Base-by-base conservation (phyloP, 1,140 invertebrate species). In the Euschistus heros region DNA sequence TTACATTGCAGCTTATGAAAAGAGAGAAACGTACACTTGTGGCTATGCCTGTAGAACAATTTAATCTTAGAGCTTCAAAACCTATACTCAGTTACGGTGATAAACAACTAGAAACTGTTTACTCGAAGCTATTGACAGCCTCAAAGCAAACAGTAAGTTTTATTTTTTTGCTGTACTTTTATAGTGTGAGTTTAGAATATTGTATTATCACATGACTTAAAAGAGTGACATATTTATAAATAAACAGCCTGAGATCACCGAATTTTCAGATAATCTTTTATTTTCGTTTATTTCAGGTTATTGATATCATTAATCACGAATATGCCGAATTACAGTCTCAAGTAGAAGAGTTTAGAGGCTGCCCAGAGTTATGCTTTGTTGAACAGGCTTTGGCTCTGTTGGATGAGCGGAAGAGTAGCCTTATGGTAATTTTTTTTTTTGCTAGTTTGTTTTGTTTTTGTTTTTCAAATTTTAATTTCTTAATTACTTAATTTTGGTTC, bases 1-100 rank as follows among this genome's bases (percentile, higher is more conserved):
- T 97, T 22, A 87, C 82, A 33, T 83, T 98, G 77, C 84, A 85
- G 69, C 77, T 97, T 67, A 97, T 98, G 86, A 87, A 87, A 70
- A 84, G 92, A 24, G 81, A 86, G 68, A 86, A 87, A 69, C 88
- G 86, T 18, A 89, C 86, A 4, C 81, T 90, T 8, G 78, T 87
- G 57, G 85, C 90, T 26, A 82, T 87, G 65, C 85, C 88, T 33
- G 84, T 81, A 42, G 68, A 72, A 46, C 71, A 78, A 63, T 72
- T 67, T 54, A 69, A 74, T 33, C 70, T 72, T 22, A 66, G 66
- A 47, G 22, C 74, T 50, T 72, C 74, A 27, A 70, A 70, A 66
- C 74, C 69, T 44, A 76, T 79, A 67, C 74, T 80, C 26, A 72
- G 74, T 14, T 68, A 77, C 26, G 79, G 80, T 26, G 77, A 82